A percentile compares a stretch with the other conserved stretches of the same genome.
These are phyloP conservation scores for Stictocephala bisonia DNA, from an alignment of 2,888 invertebrate species.

Conservation along the genomic window DNA sequence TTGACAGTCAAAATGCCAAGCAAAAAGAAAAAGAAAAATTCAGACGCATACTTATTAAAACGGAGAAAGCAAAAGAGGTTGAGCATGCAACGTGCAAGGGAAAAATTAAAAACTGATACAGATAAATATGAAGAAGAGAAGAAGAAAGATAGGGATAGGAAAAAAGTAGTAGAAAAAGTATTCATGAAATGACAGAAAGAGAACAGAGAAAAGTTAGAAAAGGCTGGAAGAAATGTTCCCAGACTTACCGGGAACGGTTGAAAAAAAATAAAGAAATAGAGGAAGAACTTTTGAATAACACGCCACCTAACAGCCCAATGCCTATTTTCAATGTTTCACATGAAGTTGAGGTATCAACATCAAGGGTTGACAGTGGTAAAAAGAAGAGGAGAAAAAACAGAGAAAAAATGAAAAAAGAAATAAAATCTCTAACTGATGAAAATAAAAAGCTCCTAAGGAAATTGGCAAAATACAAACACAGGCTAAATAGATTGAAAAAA, in stretches of 20 bases:
- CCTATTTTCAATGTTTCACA: slow-evolving; percentile 5
- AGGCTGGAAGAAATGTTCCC: slow-evolving; percentile 9
- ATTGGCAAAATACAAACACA: background rate
- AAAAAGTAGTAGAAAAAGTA: slow-evolving; percentile 10
- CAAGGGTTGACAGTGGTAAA: background rate
- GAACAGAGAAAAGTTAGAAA: slow-evolving; percentile 3
- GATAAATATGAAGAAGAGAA: slow-evolving; percentile 6
- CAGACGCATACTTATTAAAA: slow-evolving; percentile 6
- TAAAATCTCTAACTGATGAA: slow-evolving; percentile 2
- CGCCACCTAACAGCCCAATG: background rate
- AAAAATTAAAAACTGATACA: slow-evolving; percentile 1
- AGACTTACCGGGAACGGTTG: background rate
- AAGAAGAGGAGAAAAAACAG: slow-evolving; percentile 2
- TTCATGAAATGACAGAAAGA: slow-evolving; percentile 6
- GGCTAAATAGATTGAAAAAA: slow-evolving; percentile 13
- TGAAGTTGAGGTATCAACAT: slow-evolving; percentile 7
- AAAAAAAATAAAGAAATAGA: slow-evolving; percentile 13
- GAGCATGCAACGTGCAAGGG: background rate
- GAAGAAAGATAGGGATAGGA: background rate
- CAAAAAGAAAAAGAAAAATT: too few species aligned
- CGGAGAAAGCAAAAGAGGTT: slow-evolving; percentile 3
- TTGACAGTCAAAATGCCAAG: too few species aligned
- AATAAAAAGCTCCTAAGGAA: slow-evolving; percentile 2
- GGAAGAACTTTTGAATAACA: slow-evolving; percentile 6
- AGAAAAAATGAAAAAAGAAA: slow-evolving; percentile 9